Evolutionary conservation across 2,113 vertebrate genomes (phyloP).

Genomic region (Pangasianodon hypophthalmus): DNA sequence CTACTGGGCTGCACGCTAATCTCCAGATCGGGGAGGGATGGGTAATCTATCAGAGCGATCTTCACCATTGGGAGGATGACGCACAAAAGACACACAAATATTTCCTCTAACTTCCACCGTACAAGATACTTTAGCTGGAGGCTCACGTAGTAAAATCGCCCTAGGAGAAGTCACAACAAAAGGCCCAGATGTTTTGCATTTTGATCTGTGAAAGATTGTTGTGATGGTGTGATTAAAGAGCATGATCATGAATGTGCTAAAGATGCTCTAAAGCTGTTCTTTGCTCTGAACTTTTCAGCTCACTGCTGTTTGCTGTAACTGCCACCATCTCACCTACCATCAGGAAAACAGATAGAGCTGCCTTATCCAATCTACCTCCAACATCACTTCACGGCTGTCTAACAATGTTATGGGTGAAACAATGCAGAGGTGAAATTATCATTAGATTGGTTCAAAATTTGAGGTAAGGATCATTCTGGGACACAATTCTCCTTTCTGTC

Average conservation of each 20-base stretch:
- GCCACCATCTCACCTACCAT: background rate
- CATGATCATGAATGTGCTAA: background rate
- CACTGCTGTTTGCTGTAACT: background rate
- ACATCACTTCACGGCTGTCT: background rate
- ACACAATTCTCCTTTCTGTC: too few relatives aligned
- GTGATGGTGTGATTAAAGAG: background rate
- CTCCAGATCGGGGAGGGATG: conserved; percentile 70
- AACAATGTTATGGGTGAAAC: background rate
- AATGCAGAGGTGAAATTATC: background rate
- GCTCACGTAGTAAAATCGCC: conserved; percentile 44
- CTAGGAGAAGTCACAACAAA: conserved; percentile 37
- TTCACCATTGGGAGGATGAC: conserved; percentile 74
- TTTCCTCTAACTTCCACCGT: conserved; percentile 57
- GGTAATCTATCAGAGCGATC: conserved; percentile 73
- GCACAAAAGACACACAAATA: conserved; percentile 79
- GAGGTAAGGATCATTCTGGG: background rate
- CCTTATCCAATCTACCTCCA: conserved; percentile 4
- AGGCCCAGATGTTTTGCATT: conserved; percentile 28
- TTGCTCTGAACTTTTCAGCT: background rate
- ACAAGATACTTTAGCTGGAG: conserved; percentile 49
- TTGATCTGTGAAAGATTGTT: conserved; percentile 23
- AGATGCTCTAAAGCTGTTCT: background rate
- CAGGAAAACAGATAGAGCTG: background rate
- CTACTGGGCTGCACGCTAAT: conserved; percentile 65
- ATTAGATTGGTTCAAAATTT: background rate